These are phyloP conservation scores for Anolis sagrei DNA, from an alignment of 2,113 vertebrate genomes.

Conservation along the genomic window DNA sequence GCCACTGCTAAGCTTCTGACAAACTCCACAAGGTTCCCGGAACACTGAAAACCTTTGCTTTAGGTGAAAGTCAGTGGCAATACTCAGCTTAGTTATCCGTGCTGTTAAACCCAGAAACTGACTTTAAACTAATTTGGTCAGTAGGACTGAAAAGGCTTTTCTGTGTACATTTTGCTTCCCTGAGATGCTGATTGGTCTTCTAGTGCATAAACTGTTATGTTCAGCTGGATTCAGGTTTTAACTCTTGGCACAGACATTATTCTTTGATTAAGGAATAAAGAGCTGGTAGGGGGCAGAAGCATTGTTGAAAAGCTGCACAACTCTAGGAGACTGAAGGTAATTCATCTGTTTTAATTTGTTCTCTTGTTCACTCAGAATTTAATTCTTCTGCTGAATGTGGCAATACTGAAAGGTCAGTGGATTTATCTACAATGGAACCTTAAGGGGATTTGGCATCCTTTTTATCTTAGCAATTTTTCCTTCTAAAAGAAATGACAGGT, in stretches of 20 bases:
- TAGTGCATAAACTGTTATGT: not conserved
- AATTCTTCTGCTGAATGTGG: slow-evolving; percentile 20
- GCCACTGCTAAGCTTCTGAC: not conserved
- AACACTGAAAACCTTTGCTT: not conserved
- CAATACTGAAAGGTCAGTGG: slow-evolving; percentile 24
- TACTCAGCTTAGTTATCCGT: not conserved
- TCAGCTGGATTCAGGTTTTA: not conserved
- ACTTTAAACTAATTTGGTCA: not conserved
- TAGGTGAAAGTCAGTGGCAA: not conserved
- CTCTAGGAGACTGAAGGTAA: not conserved
- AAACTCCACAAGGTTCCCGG: not conserved
- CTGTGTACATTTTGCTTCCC: not conserved
- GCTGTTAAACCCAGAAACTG: not conserved
- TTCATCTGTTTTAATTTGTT: slow-evolving; percentile 11
- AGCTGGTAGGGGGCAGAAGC: not conserved
- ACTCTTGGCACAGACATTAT: not conserved
- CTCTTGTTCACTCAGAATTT: not conserved
- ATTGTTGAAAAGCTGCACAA: not conserved
- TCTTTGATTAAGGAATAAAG: slow-evolving; percentile 7
- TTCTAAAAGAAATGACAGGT: slow-evolving; percentile 30
- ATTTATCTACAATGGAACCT: slow-evolving; percentile 36
- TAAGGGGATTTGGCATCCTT: slow-evolving; percentile 28
- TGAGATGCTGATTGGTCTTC: not conserved
- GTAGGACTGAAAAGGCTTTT: not conserved
- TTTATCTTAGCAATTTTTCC: slow-evolving; percentile 22